Conservation (phyloP, 2,888 invertebrate species). For the Eilema depressum region DNA sequence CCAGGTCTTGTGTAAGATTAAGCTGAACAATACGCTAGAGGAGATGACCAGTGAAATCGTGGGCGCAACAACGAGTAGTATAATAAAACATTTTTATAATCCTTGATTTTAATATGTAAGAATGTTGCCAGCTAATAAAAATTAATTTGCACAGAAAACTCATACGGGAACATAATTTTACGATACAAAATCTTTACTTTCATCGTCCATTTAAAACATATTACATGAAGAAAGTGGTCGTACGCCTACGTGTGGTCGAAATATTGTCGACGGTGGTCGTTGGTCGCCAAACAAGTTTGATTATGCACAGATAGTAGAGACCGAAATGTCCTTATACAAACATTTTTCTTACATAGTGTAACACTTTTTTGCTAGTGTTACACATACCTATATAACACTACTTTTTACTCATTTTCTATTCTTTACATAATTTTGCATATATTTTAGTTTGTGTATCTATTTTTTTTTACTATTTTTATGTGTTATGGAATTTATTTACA, state of each 20-base stretch:
- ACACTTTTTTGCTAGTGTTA: constrained; percentile 6
- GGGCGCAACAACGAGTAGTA: too few species aligned
- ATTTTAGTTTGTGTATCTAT: neutral
- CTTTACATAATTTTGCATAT: neutral
- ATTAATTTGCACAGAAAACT: neutral
- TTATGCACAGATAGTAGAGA: constrained; percentile 5
- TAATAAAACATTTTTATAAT: neutral
- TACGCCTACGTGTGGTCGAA: constrained; percentile 18
- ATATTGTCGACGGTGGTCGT: constrained; percentile 17
- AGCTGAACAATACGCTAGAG: too few species aligned
- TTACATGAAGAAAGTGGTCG: constrained; percentile 22
- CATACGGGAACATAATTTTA: constrained; percentile 14
- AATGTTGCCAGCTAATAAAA: constrained; percentile 7
- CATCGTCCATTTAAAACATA: constrained; percentile 22
- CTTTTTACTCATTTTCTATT: constrained; percentile 4
- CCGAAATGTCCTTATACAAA: constrained; percentile 27
- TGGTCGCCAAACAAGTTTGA: constrained; percentile 17
- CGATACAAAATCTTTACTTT: constrained; percentile 23
- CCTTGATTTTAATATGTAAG: neutral
- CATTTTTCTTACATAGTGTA: constrained; percentile 43
- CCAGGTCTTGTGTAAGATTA: too few species aligned
- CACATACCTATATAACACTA: neutral
- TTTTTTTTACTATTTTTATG: neutral
- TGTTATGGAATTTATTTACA: neutral
- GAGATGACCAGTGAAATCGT: too few species aligned